Conservation (phyloP, 2,113 vertebrate genomes). For the Sorex fumeus region DNA sequence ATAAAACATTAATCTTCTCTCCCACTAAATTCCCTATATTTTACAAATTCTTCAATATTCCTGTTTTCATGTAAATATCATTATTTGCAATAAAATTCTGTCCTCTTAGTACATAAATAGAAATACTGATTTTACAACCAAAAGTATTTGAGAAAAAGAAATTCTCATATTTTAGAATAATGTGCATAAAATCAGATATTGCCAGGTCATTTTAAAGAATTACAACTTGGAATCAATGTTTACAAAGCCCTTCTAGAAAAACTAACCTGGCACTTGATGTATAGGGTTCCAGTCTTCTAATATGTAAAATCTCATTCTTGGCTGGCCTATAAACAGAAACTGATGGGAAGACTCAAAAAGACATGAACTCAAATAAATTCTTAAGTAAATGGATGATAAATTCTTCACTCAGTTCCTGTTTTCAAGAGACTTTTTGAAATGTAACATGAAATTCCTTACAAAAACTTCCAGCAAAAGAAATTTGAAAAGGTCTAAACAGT, state of each 20-base stretch:
- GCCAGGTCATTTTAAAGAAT: slow-evolving; percentile 29
- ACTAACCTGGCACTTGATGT: not conserved
- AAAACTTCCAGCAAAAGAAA: slow-evolving; percentile 34
- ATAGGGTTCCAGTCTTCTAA: not conserved
- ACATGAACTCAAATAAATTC: not conserved
- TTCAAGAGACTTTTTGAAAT: not conserved
- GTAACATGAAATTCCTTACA: not conserved
- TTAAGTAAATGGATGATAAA: not conserved
- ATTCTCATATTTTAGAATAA: not conserved
- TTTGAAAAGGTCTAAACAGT: not conserved
- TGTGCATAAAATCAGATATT: not conserved
- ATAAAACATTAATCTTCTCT: slow-evolving; percentile 13
- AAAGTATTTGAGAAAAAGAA: not conserved
- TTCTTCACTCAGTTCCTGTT: not conserved
- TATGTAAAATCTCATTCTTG: slow-evolving; percentile 24
- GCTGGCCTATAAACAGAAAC: not conserved
- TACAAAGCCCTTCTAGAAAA: not conserved
- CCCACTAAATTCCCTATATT: not conserved
- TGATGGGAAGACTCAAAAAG: not conserved
- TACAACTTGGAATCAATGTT: not conserved
- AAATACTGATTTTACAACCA: slow-evolving; percentile 29
- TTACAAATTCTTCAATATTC: slow-evolving; percentile 34
- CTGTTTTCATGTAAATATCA: slow-evolving; percentile 50
- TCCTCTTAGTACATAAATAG: slow-evolving; percentile 58
- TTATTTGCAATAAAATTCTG: slow-evolving; percentile 42